Conservation (phyloP, 2,888 invertebrate genomes). For the Sceliomorpha sp. region DNA sequence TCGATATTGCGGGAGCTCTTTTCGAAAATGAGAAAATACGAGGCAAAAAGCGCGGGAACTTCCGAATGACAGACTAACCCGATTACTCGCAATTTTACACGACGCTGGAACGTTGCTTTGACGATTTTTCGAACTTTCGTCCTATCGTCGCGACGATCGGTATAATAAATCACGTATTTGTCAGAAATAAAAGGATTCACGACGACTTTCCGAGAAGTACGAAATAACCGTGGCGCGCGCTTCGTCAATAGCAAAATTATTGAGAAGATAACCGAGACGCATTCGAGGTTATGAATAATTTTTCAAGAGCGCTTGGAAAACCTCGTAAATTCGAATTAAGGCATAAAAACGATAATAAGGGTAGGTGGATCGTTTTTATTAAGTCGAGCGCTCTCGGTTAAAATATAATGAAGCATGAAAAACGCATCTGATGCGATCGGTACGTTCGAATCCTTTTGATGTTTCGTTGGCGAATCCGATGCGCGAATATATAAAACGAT, state of each 20-base stretch:
- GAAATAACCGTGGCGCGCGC: not conserved
- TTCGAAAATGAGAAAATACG: constrained; percentile 24
- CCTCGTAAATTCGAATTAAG: too few species aligned
- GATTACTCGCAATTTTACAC: too few species aligned
- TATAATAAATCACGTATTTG: too few species aligned
- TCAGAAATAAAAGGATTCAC: too few species aligned
- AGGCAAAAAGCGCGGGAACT: too few species aligned
- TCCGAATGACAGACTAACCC: too few species aligned
- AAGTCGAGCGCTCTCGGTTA: constrained; percentile 19
- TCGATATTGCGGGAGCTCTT: constrained; percentile 27
- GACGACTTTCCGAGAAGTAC: not conserved
- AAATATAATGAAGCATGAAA: constrained; percentile 30
- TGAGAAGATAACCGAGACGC: constrained; percentile 10
- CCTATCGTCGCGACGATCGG: too few species aligned
- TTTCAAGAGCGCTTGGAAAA: constrained; percentile 16
- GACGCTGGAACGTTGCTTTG: too few species aligned
- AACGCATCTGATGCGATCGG: constrained; percentile 22
- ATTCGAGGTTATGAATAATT: constrained; percentile 22
- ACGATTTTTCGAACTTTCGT: too few species aligned
- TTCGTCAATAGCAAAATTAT: not conserved
- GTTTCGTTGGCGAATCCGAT: constrained; percentile 1
- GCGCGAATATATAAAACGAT: not conserved
- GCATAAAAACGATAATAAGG: constrained; percentile 29
- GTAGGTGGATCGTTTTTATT: constrained; percentile 18
- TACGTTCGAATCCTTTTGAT: constrained; percentile 20